These are phyloP conservation scores for Rhabdornis inornatus DNA, from an alignment of 2,113 vertebrate genomes.

Conservation along the genomic window DNA sequence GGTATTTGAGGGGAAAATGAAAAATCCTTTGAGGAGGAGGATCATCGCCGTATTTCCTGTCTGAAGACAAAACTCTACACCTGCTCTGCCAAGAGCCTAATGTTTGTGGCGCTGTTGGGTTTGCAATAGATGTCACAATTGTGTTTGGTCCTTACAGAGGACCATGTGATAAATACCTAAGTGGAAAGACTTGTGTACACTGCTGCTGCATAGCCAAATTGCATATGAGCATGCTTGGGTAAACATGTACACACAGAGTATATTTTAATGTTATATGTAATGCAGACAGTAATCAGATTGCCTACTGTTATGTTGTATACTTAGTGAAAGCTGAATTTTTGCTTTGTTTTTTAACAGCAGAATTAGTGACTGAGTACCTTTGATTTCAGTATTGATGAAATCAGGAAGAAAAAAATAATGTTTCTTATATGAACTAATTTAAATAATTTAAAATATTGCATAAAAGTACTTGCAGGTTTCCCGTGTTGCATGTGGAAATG, in stretches of 20 bases:
- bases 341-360: slow-evolving; percentile 19
- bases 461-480: slow-evolving; percentile 37
- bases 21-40: neutral
- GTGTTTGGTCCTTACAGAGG: neutral
- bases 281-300: neutral
- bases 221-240: neutral
- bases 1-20: neutral
- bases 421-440: slow-evolving; percentile 39
- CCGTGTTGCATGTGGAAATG: slow-evolving; percentile 5
- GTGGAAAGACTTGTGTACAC: neutral
- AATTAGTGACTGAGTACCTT: slow-evolving; percentile 31
- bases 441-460: slow-evolving; percentile 33
- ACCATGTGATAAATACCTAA: neutral
- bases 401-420: neutral
- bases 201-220: neutral
- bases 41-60: neutral
- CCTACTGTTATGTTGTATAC: neutral
- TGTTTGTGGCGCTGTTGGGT: neutral
- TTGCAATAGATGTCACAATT: neutral
- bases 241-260: neutral
- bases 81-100: neutral
- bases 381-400: slow-evolving; percentile 42
- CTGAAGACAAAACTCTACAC: neutral
- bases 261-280: neutral
- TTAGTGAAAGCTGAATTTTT: slow-evolving; percentile 5